Conservation (phyloP, 2,797 vertebrate genomes). For the Etheostoma perlongum region DNA sequence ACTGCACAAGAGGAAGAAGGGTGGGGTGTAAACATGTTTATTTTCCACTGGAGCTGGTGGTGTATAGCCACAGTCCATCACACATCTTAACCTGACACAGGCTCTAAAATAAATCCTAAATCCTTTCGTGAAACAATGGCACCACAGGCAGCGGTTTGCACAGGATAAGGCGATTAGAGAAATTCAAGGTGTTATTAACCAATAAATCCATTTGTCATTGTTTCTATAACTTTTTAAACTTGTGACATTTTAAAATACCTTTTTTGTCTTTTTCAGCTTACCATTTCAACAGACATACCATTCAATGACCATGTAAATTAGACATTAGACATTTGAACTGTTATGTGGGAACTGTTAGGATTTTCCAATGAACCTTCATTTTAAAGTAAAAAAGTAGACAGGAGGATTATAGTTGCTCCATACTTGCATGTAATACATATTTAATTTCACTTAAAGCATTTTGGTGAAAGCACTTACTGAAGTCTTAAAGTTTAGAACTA, state of each 20-base stretch:
- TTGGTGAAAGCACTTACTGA: constrained; percentile 84
- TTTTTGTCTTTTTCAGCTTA: neutral
- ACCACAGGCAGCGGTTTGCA: neutral
- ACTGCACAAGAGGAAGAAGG: constrained; percentile 79
- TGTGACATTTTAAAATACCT: neutral
- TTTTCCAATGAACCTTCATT: neutral
- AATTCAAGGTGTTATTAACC: neutral
- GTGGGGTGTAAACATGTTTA: constrained; percentile 65
- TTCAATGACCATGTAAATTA: neutral
- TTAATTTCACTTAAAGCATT: neutral
- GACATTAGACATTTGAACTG: neutral
- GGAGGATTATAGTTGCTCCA: neutral
- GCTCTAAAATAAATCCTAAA: constrained; percentile 28
- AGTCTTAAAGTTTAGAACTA: constrained; percentile 85
- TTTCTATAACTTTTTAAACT: neutral
- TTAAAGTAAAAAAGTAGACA: neutral
- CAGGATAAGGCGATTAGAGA: neutral
- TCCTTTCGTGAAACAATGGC: neutral
- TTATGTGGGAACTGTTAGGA: neutral
- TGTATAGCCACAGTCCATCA: constrained; percentile 33
- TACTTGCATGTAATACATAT: neutral
- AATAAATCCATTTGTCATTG: neutral
- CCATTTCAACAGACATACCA: neutral
- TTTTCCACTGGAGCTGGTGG: constrained; percentile 67
- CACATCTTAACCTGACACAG: constrained; percentile 20